These are phyloP conservation scores for Lepidotrigona ventralis DNA, from an alignment of 1,140 invertebrate genomes.

Conservation along the genomic window DNA sequence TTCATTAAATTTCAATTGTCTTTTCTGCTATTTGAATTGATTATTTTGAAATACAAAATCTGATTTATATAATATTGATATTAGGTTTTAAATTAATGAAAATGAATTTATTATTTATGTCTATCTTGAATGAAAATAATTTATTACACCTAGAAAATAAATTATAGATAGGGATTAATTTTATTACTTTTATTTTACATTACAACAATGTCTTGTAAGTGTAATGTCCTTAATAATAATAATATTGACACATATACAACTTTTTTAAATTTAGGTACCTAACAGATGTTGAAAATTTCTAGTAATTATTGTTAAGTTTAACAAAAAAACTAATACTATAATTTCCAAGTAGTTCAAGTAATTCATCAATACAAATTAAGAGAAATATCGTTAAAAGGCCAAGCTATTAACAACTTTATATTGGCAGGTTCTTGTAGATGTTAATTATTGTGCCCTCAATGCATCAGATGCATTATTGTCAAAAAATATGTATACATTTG, in stretches of 20 bases:
- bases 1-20: background rate
- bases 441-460: constrained; percentile 83
- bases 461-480: constrained; percentile 80
- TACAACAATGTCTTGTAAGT: background rate
- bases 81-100: background rate
- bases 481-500: constrained; percentile 78
- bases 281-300: no score
- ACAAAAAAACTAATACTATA: background rate
- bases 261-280: no score
- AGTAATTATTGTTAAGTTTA: no score
- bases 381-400: background rate
- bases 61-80: background rate
- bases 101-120: background rate
- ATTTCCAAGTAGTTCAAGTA: background rate
- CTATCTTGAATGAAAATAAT: no score
- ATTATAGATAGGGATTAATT: background rate
- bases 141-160: no score
- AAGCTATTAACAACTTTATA: constrained; percentile 7
- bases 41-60: constrained; percentile 15
- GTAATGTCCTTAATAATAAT: no score
- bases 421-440: constrained; percentile 81
- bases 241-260: no score
- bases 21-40: background rate
- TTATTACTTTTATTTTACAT: background rate
- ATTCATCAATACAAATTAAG: background rate